Base-by-base conservation (phyloP, 2,113 vertebrate genomes). In the Eudorcas thomsonii region DNA sequence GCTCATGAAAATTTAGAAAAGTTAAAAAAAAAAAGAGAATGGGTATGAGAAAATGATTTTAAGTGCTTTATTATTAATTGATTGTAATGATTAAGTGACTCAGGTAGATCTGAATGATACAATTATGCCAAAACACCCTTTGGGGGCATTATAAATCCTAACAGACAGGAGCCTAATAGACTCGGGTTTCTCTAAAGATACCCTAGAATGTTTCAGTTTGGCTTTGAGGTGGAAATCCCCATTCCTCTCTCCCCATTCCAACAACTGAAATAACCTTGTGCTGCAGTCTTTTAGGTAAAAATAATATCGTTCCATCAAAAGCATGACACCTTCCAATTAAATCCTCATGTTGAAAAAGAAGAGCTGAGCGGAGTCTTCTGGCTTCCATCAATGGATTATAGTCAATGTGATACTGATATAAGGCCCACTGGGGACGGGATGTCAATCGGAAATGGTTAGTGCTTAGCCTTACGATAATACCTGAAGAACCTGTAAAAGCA, bases 341-440 rank as follows among this genome's bases (percentile, higher is more conserved):
- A 6, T 99, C 99, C 8, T 99, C 99, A 0, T 99, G 99, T 52
- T 99, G 99, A 86, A 98, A 99, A 12, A 99, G 99, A 62, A 99
- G 99, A 0, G 99, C 99, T 0, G 98, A 98, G 57, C 99, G 99
- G 82, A 99, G 97, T 12, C 99, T 99, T 1, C 99, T 99, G 1
- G 99, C 99, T 98, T 99, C 99, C 99, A 99, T 99, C 23, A 99
- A 98, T 0, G 99, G 99, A 11, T 98, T 99, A 92, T 99, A 99
- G 98, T 98, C 99, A 48, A 99, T 98, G 3, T 99, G 99, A 92
- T 99, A 99, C 97, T 99, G 99, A 91, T 99, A 99, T 0, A 99
- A 98, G 57, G 99, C 98, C 99, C 99, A 99, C 84, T 99, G 99
- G 0, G 99, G 99, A 1, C 99, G 99, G 3, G 99, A 99, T 0